These are phyloP conservation scores for Centroberyx gerrardi DNA, from an alignment of 2,797 vertebrate species.

Conservation along the genomic window DNA sequence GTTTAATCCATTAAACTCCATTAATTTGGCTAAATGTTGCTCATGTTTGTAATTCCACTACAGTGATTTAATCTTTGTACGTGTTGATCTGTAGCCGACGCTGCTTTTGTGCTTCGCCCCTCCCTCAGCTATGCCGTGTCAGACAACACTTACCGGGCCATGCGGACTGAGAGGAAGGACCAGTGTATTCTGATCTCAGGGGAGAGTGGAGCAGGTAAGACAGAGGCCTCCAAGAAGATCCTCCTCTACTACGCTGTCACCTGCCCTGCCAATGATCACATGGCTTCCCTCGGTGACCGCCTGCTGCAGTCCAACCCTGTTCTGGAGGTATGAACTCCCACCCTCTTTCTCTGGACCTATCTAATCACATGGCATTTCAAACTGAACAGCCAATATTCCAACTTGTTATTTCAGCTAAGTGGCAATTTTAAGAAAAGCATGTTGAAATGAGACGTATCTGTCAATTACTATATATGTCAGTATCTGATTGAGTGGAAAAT, in stretches of 20 bases:
- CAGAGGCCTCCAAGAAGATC: constrained; percentile 97
- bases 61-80: background rate
- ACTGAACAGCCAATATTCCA: background rate
- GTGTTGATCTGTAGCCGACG: background rate
- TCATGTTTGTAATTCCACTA: background rate
- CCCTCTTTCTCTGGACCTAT: background rate
- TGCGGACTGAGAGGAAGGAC: constrained; percentile 92
- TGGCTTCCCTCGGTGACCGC: constrained; percentile 85
- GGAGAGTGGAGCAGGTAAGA: constrained; percentile 96
- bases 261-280: constrained; percentile 79
- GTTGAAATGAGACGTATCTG: background rate
- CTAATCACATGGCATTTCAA: background rate
- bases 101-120: background rate
- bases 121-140: constrained; percentile 91
- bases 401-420: no score
- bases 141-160: constrained; percentile 95
- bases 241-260: constrained; percentile 92
- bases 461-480: background rate
- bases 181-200: constrained; percentile 90
- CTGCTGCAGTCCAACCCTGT: constrained; percentile 94
- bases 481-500: background rate
- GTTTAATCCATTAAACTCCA: no score
- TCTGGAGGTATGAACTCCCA: constrained; percentile 89
- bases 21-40: no score
- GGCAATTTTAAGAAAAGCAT: background rate